phyloP scores from a whole-genome alignment of 2,888 invertebrate genomes.

The Hypsopygia costalis region DNA sequence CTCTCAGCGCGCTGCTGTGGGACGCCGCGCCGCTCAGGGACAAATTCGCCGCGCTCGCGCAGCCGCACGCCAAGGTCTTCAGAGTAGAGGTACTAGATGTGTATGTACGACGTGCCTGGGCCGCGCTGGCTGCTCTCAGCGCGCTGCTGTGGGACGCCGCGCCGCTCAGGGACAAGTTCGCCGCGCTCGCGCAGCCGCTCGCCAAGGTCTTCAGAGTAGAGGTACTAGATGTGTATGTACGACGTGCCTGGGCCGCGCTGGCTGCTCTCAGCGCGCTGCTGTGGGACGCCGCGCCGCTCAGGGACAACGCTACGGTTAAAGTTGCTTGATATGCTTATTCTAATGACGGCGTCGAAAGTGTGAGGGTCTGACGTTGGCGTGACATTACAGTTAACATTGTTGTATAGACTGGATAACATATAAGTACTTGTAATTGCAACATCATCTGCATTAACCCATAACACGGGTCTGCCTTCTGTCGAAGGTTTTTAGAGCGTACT shows the following conservation, averaged over 20 bases:
- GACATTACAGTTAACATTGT: too few relatives aligned
- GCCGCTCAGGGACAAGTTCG: conserved; percentile 81
- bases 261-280: conserved; percentile 83
- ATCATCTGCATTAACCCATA: too few relatives aligned
- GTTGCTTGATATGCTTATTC: too few relatives aligned
- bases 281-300: conserved; percentile 84
- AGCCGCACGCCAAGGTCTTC: conserved; percentile 88
- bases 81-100: conserved; percentile 81
- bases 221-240: conserved; percentile 70
- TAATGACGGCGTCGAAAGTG: too few relatives aligned
- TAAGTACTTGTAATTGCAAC: too few relatives aligned
- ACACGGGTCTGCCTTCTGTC: too few relatives aligned
- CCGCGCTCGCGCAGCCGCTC: conserved; percentile 86
- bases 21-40: conserved; percentile 83
- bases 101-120: conserved; percentile 88
- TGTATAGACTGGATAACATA: too few relatives aligned
- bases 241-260: conserved; percentile 90
- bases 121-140: conserved; percentile 82
- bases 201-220: conserved; percentile 85
- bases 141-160: conserved; percentile 85
- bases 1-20: conserved; percentile 84
- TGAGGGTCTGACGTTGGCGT: too few relatives aligned
- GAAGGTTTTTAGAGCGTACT: too few relatives aligned
- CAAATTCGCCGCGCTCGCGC: conserved; percentile 83
- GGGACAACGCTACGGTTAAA: too few relatives aligned